Evolutionary conservation across 1,140 invertebrate genomes (phyloP).

Genomic region (Aporrectodea caliginosa): DNA sequence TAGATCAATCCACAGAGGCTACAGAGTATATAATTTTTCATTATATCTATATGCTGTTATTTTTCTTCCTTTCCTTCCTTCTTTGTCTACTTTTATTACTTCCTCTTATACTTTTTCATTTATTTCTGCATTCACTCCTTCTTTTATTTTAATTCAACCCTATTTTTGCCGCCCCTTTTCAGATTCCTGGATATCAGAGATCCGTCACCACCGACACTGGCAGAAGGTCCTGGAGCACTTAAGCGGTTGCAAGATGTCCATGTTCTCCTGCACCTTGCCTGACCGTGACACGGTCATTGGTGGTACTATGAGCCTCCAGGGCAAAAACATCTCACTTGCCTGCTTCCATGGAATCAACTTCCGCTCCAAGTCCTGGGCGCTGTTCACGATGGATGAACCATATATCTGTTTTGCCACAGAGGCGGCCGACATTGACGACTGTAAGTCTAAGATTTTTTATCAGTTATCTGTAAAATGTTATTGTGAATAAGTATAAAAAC

Average conservation of each 20-base stretch:
- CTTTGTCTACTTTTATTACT: too few species aligned
- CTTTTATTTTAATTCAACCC: too few species aligned
- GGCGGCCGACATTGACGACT: conserved; percentile 63
- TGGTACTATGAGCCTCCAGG: conserved; percentile 73
- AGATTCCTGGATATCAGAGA: conserved; percentile 55
- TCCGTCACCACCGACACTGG: conserved; percentile 85
- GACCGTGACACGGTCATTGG: conserved; percentile 77
- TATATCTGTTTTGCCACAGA: conserved; percentile 93
- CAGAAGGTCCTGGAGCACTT: conserved; percentile 73
- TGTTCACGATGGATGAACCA: conserved; percentile 90
- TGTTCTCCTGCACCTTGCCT: conserved; percentile 67
- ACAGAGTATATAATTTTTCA: too few species aligned
- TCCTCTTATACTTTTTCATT: too few species aligned
- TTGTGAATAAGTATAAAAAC: too few species aligned
- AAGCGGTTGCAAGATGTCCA: conserved; percentile 68
- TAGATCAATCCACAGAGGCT: too few species aligned
- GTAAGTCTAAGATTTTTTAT: too few species aligned
- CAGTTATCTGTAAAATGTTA: too few species aligned
- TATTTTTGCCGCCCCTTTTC: neutral
- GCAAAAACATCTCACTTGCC: conserved; percentile 83
- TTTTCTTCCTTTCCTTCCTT: neutral
- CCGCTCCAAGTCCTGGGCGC: conserved; percentile 91
- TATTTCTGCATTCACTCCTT: too few species aligned
- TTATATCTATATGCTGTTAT: conserved; percentile 7
- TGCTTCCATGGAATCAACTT: conserved; percentile 98